Evolutionary conservation across 2,797 vertebrate species (phyloP), one percentile per base, ranked within the genome.

Genomic region (Aulostomus chinensis): DNA sequence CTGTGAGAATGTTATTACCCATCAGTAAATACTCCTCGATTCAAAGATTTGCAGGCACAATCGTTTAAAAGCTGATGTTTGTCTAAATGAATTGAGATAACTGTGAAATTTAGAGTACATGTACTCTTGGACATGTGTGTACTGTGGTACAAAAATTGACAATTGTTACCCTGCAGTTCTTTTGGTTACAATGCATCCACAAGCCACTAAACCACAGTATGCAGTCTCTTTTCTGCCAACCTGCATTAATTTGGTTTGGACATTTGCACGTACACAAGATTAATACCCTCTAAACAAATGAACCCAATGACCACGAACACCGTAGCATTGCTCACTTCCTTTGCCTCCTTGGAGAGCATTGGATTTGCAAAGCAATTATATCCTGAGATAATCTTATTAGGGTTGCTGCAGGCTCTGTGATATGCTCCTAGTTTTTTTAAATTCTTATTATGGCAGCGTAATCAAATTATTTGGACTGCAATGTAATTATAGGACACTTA

Each of bases 301-400:
- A 69, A 67, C 43, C 34, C 30, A 17, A 4, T 36, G 42, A 62
- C 49, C 59, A 55, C 57, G 52, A 54, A 63, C 54, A 51, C 51
- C 67, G 51, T 25, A 20, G 24, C 32, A 35, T 12, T 28, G 29
- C 50, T 68, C 24, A 39, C 56, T 67, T 70, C 36, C 52, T 52
- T 31, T 10, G 3, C 35, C 47, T 74, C 70, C 54, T 46, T 46
- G 33, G 37, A 36, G 59, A 58, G 42, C 34, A 9, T 39, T 14
- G 40, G 18, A 68, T 55, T 58, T 58, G 24, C 35, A 16, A 35
- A 52, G 40, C 63, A 66, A 76, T 76, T 63, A 64, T 24, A 63
- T 55, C 34, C 39, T 47, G 46, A 40, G 24, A 68, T 76, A 69
- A 78, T 78, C 65, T 58, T 25, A 38, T 68, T 67, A 57, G 35